These are phyloP conservation scores for Gephyroberyx darwinii DNA, from an alignment of 2,797 vertebrate species.

Conservation along the genomic window DNA sequence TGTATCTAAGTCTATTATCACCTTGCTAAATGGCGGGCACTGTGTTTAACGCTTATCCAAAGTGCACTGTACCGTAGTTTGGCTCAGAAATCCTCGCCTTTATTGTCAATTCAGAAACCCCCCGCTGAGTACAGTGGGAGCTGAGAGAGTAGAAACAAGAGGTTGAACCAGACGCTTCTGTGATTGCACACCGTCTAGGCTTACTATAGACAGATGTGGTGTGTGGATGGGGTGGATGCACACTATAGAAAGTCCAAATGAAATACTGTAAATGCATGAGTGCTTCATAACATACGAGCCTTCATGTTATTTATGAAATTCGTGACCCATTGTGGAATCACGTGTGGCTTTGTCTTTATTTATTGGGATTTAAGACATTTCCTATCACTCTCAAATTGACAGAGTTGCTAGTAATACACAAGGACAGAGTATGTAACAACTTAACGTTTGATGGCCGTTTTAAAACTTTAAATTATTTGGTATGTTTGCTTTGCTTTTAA, in stretches of 20 bases:
- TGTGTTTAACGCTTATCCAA: constrained; percentile 77
- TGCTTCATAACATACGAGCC: constrained; percentile 44
- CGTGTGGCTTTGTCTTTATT: neutral
- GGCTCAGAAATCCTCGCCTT: constrained; percentile 78
- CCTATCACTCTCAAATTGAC: neutral
- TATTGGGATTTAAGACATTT: neutral
- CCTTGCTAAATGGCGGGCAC: constrained; percentile 77
- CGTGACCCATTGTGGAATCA: constrained; percentile 28
- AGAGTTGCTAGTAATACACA: neutral
- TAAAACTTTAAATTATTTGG: too few relatives aligned
- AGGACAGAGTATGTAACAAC: neutral
- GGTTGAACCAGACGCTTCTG: constrained; percentile 80
- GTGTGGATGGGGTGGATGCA: neutral
- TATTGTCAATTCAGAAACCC: constrained; percentile 82
- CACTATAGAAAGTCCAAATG: constrained; percentile 31
- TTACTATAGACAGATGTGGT: constrained; percentile 69
- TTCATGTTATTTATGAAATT: constrained; percentile 43
- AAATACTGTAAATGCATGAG: constrained; percentile 62
- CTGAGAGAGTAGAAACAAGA: constrained; percentile 81
- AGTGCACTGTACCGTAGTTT: constrained; percentile 82
- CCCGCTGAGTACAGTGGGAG: constrained; percentile 79
- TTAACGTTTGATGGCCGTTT: too few relatives aligned
- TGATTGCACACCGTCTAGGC: constrained; percentile 76
- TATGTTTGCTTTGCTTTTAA: too few relatives aligned
- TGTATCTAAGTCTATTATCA: constrained; percentile 76